Evolutionary conservation across 2,797 vertebrate genomes (phyloP), one percentile per base, ranked within the genome.

Genomic region (Heterohyrax brucei): DNA sequence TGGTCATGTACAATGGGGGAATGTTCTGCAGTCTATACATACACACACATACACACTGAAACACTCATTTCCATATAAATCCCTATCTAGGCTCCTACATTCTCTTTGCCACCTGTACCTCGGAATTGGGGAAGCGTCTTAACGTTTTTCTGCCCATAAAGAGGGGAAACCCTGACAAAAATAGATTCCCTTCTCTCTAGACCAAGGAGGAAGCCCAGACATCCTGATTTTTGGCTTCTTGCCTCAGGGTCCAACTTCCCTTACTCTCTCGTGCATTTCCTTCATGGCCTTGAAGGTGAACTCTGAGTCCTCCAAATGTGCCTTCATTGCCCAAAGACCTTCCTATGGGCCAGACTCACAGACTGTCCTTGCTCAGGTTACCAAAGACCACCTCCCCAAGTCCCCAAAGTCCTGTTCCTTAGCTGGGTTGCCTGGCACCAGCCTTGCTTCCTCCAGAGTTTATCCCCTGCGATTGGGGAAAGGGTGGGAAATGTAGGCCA

Each of bases 391-490:
- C 7, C 26, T 68, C 24, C 56, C n/a, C 72, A 24, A 13, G 30
- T 70, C 92, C 84, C 81, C 18, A 53, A 80, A 33, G 91, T 66
- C 78, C 61, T 73, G 50, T 61, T 59, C 21, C 53, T 72, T 7
- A 24, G 7, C 84, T 80, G 62, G 64, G 96, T 96, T 97, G 89
- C 91, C 61, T 39, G 79, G 93, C 76, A 83, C 64, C 48, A 33
- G n/a, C n/a, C 7, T 24, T 5, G 73, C 64, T 91, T 93, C 64
- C 92, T 97, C 82, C 33, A 46, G 95, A 76, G 77, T 68, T 62
- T 56, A 26, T 73, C 73, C 91, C 92, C 18, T 61, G 56, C 85
- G 70, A 48, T 18, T 64, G 30, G n/a, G 78, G 81, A 59, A 83
- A 80, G 70, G 24, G 7, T 46, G 16, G 68, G 89, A 81, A 50